These are phyloP conservation scores for Lysandra coridon DNA, from an alignment of 2,888 invertebrate species.

Conservation along the genomic window DNA sequence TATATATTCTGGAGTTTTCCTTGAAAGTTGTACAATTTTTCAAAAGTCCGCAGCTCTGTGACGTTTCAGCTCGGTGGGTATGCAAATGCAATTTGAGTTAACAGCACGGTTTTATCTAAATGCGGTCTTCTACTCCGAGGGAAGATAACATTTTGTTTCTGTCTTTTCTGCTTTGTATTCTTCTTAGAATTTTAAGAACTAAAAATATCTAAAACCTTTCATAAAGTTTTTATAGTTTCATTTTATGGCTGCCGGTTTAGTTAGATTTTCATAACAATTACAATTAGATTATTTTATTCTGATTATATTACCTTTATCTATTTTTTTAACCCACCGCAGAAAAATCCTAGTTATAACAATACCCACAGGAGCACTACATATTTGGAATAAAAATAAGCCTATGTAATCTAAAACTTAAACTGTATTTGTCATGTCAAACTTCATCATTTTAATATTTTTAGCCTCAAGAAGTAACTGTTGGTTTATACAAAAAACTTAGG, in stretches of 20 bases:
- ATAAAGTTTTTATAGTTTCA: background rate
- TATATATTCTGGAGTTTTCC: conserved; percentile 1
- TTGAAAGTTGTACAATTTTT: conserved; percentile 41
- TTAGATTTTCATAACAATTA: no score
- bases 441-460: no score
- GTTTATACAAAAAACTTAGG: no score
- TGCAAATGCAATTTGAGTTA: conserved; percentile 76
- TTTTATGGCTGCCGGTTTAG: no score
- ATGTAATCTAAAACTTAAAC: background rate
- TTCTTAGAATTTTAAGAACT: background rate
- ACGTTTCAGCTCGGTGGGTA: conserved; percentile 45
- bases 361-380: background rate
- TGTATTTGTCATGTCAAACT: no score
- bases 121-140: conserved; percentile 40
- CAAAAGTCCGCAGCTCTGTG: background rate
- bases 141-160: conserved; percentile 32
- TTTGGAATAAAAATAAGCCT: background rate
- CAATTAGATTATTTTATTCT: no score
- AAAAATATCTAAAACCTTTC: background rate
- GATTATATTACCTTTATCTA: no score
- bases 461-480: background rate
- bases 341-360: no score
- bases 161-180: conserved; percentile 19
- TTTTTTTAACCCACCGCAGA: no score
- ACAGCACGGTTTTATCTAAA: conserved; percentile 54